Percentiles rank a stretch among this genome's conserved stretches.
These are phyloP conservation scores for Drosophila nigrodunni DNA, from an alignment of 1,140 invertebrate species.

Conservation along the genomic window DNA sequence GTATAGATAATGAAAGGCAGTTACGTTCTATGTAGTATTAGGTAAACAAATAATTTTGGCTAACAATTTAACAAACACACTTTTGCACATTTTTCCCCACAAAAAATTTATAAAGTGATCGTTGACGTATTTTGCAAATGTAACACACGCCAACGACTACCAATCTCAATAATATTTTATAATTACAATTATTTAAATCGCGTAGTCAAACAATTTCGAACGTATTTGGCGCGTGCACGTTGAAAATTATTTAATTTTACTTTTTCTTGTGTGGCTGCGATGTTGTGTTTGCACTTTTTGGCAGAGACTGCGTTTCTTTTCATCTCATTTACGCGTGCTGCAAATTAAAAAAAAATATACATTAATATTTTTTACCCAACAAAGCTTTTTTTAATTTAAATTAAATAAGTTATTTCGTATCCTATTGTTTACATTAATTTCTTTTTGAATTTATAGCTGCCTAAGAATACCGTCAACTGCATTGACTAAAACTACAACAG, in stretches of 20 bases:
- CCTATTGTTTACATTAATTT: neutral
- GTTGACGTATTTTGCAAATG: conserved; percentile 57
- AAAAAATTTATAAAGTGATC: conserved; percentile 40
- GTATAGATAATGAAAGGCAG: conserved; percentile 54
- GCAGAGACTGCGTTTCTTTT: conserved; percentile 24
- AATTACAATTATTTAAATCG: conserved; percentile 31
- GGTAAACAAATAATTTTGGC: conserved; percentile 79
- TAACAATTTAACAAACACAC: conserved; percentile 80
- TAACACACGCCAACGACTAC: conserved; percentile 39
- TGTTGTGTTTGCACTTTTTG: conserved; percentile 37
- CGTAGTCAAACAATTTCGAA: conserved; percentile 50
- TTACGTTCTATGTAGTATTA: conserved; percentile 69
- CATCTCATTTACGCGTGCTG: conserved; percentile 34
- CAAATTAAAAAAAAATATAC: conserved; percentile 27
- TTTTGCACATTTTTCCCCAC: conserved; percentile 73
- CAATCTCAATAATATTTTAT: conserved; percentile 9
- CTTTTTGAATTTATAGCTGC: neutral
- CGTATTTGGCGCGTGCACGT: conserved; percentile 25
- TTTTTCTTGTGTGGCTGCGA: conserved; percentile 12
- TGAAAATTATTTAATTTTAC: conserved; percentile 22
- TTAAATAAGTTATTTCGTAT: neutral
- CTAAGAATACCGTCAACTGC: neutral
- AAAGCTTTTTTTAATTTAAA: neutral
- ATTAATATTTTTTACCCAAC: neutral
- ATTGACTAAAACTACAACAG: conserved; percentile 15